Base-by-base conservation (phyloP, 2,888 invertebrate genomes). In the Aphidoletes aphidimyza region DNA sequence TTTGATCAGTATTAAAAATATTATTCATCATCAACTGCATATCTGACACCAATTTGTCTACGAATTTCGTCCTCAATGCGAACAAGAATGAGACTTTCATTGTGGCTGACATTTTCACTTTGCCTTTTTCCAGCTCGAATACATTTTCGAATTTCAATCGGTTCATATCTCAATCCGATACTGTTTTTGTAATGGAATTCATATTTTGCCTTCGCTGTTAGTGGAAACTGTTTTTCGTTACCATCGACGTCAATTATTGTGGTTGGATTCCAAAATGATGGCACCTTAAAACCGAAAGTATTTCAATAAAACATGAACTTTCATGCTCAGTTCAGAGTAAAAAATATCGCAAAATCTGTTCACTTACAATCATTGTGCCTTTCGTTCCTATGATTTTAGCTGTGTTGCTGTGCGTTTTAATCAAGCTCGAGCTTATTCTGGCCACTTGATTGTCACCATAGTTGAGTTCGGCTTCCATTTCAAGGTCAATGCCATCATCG, bases 241-340 rank as follows among this genome's bases (percentile, higher is more conserved):
- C 93, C 93, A 34, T 92, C 92, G 1, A 94, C 93, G 86, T 94
- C 92, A 85, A 93, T 92, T n/a, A 94, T 89, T 85, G 91, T 91
- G 0, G 93, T 93, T 0, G 95, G 94, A 86, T 93, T 92, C 95
- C 96, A 96, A 89, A 96, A 95, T n/a, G n/a, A n/a, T n/a, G n/a
- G n/a, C n/a, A n/a, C n/a, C n/a, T n/a, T n/a, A n/a, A n/a, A n/a
- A 47, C 19, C 47, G 8, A 19, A 39, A 39, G 39, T 8, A 39
- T 39, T 8, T 11, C 39, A 39, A 39, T 39, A 8, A 5, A 39
- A 39, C 39, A 39, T 8, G 5, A 39, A 39, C 5, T 39, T 39
- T 39, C 39, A 39, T 8, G 11, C 11, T 39, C 39, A 5, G 11
- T 8, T 39, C 5, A 39, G 11, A 39, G 11, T 39, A 39, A 5